A percentile compares a stretch with the other conserved stretches of the same genome.
These are phyloP conservation scores for Labeo catla DNA, from an alignment of 2,113 vertebrate species.

Conservation along the genomic window DNA sequence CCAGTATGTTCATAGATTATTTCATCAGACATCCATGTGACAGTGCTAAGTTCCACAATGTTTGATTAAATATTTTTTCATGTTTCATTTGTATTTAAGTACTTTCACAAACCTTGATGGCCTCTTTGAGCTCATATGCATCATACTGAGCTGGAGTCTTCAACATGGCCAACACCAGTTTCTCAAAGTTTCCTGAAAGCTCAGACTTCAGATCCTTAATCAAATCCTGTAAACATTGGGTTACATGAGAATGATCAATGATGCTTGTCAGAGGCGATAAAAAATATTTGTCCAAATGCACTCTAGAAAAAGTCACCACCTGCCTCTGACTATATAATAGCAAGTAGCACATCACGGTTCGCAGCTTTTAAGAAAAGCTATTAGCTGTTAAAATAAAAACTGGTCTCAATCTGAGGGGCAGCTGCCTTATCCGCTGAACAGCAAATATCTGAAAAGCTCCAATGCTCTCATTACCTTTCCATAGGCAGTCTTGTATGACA, in stretches of 20 bases:
- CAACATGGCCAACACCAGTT: conserved; percentile 88
- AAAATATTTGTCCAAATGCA: background rate
- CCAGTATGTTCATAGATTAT: background rate
- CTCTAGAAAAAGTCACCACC: background rate
- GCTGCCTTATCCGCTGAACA: background rate
- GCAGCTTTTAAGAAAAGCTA: background rate
- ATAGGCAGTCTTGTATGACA: conserved; percentile 93
- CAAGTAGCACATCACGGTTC: background rate
- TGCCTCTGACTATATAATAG: background rate
- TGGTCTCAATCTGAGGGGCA: background rate
- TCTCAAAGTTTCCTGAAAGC: conserved; percentile 96
- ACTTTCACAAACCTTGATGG: conserved; percentile 86
- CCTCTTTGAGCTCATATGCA: conserved; percentile 85
- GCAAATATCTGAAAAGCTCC: background rate
- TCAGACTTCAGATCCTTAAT: conserved; percentile 97
- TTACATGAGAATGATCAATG: conserved; percentile 39
- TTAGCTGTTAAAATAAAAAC: background rate
- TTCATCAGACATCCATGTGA: background rate
- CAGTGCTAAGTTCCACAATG: background rate
- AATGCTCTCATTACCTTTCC: conserved; percentile 83
- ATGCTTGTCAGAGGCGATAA: background rate
- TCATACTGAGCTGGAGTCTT: conserved; percentile 85
- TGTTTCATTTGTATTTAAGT: background rate
- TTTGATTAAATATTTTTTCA: background rate
- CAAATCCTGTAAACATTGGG: conserved; percentile 83